Evolutionary conservation across 2,797 vertebrate genomes (phyloP).

Genomic region (Peromyscus nudipes): DNA sequence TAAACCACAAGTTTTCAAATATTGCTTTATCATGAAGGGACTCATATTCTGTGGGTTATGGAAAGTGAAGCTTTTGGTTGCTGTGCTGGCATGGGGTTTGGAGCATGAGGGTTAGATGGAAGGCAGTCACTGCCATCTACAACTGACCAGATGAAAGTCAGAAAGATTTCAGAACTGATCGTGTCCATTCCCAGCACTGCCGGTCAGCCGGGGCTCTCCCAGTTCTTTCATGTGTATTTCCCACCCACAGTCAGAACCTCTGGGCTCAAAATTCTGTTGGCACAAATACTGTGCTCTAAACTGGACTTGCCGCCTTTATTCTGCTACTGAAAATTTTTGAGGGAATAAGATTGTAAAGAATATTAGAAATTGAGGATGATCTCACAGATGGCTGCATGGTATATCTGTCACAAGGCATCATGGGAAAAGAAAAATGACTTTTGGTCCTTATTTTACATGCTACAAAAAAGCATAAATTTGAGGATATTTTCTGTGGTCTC

Average conservation of each 20-base stretch:
- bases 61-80: conserved; percentile 75
- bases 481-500: background rate
- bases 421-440: background rate
- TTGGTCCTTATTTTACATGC: background rate
- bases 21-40: conserved; percentile 75
- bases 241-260: conserved; percentile 48
- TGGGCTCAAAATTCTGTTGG: conserved; percentile 55
- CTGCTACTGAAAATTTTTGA: background rate
- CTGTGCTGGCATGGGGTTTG: conserved; percentile 79
- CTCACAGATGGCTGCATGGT: rapidly evolving
- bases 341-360: background rate
- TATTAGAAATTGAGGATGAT: background rate
- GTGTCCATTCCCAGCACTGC: conserved; percentile 83
- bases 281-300: conserved; percentile 63
- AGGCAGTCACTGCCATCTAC: conserved; percentile 76
- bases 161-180: conserved; percentile 85
- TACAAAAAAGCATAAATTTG: background rate
- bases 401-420: background rate
- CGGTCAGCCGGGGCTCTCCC: conserved; percentile 77
- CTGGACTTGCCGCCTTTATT: background rate
- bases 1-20: conserved; percentile 72
- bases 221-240: conserved; percentile 67
- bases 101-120: conserved; percentile 78
- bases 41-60: conserved; percentile 78
- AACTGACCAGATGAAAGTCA: conserved; percentile 81